Conservation (phyloP, 2,797 vertebrate species). For the Tangara arthus region DNA sequence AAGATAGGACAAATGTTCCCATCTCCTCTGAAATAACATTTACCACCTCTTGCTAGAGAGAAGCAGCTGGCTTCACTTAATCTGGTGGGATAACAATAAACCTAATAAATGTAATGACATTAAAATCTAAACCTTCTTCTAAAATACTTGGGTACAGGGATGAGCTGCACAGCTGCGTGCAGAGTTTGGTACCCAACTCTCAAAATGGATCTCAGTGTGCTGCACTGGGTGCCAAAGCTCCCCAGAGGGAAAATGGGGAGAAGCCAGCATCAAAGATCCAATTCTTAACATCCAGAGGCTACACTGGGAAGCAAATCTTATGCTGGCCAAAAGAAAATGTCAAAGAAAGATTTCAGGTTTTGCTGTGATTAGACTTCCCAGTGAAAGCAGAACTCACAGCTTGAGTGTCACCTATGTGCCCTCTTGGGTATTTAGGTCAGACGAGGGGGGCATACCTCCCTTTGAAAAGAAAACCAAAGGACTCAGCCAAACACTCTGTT, state of each 20-base stretch:
- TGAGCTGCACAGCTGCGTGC: background rate
- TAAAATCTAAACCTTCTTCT: background rate
- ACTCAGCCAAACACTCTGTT: background rate
- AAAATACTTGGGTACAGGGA: background rate
- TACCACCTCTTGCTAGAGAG: background rate
- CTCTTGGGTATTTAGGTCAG: background rate
- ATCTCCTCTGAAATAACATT: background rate
- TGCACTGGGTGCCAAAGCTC: background rate
- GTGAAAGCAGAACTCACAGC: background rate
- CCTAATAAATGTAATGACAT: constrained; percentile 13
- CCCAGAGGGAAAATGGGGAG: background rate
- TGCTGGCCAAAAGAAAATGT: background rate
- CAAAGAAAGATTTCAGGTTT: background rate
- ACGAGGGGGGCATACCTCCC: background rate
- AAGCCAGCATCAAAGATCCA: background rate
- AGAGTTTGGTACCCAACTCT: background rate
- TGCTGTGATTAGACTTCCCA: background rate
- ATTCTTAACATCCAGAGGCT: background rate
- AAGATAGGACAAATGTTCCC: constrained; percentile 7
- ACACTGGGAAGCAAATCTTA: background rate
- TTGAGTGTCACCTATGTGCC: background rate
- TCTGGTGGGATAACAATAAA: background rate
- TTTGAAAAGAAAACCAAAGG: background rate
- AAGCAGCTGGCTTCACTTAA: constrained; percentile 44
- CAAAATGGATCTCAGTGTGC: background rate